A percentile compares a stretch with the other conserved stretches of the same genome.
phyloP scores from a whole-genome alignment of 2,113 vertebrate genomes.

The Labeo rohita region DNA sequence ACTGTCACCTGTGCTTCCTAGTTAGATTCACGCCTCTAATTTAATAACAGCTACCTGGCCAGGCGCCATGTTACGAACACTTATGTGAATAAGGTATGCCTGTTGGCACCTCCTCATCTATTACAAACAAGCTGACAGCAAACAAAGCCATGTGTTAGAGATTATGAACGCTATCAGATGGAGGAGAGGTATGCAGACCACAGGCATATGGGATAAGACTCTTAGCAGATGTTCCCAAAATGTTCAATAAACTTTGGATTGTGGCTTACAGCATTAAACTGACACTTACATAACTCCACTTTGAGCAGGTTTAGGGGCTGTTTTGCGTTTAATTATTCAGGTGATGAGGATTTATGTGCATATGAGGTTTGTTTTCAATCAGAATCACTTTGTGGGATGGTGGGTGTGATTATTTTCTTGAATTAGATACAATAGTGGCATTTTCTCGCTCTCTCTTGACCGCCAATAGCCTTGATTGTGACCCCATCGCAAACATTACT shows the following conservation, averaged over 20 bases:
- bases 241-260: conserved; percentile 20
- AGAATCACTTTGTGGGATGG: conserved; percentile 2
- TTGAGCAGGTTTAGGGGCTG: neutral
- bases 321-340: conserved; percentile 30
- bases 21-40: conserved; percentile 3
- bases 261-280: conserved; percentile 7
- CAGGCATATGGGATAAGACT: conserved; percentile 2
- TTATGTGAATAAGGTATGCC: conserved; percentile 3
- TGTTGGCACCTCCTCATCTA: conserved; percentile 45
- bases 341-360: conserved; percentile 27
- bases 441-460: conserved; percentile 22
- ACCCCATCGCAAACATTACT: conserved; percentile 35
- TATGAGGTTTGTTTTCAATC: neutral
- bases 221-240: conserved; percentile 29
- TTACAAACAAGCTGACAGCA: conserved; percentile 38
- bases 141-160: conserved; percentile 35
- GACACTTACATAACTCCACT: conserved; percentile 27
- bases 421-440: neutral
- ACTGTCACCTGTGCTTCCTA: neutral
- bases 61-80: conserved; percentile 20
- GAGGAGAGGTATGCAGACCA: conserved; percentile 3
- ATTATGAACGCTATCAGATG: conserved; percentile 39
- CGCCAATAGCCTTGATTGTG: conserved; percentile 21
- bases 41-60: conserved; percentile 30
- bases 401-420: neutral